Conservation (phyloP, 2,113 vertebrate genomes). For the Struthidea cinerea region DNA sequence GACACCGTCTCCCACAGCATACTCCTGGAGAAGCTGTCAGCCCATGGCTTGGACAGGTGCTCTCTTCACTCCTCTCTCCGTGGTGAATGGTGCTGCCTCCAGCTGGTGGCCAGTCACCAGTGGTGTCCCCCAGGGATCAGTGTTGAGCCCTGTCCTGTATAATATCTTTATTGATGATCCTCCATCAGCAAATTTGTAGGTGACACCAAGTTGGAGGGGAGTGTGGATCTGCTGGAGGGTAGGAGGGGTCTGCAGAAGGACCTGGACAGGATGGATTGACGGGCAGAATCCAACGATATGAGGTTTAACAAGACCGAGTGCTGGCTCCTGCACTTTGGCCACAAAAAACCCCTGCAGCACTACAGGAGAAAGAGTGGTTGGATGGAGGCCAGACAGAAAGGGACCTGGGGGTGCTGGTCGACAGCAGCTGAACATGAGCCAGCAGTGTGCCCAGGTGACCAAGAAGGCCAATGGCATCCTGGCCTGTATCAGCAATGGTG, state of each 20-base stretch:
- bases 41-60: fast-evolving
- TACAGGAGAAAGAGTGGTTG: not conserved
- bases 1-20: fast-evolving
- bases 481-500: not conserved
- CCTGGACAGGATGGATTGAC: not conserved
- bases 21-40: not conserved
- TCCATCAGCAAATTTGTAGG: no score
- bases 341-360: not conserved
- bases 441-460: not conserved
- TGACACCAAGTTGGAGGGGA: fast-evolving
- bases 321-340: not conserved
- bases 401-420: fast-evolving
- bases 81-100: not conserved
- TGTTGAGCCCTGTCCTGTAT: not conserved
- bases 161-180: not conserved
- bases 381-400: not conserved
- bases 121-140: not conserved
- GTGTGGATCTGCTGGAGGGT: not conserved
- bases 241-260: not conserved
- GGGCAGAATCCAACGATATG: not conserved
- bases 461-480: not conserved
- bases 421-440: not conserved
- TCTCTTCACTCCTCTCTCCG: not conserved
- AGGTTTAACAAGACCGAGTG: not conserved
- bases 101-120: not conserved